phyloP scores from a whole-genome alignment of 2,797 vertebrate species.

The Falco concolor region DNA sequence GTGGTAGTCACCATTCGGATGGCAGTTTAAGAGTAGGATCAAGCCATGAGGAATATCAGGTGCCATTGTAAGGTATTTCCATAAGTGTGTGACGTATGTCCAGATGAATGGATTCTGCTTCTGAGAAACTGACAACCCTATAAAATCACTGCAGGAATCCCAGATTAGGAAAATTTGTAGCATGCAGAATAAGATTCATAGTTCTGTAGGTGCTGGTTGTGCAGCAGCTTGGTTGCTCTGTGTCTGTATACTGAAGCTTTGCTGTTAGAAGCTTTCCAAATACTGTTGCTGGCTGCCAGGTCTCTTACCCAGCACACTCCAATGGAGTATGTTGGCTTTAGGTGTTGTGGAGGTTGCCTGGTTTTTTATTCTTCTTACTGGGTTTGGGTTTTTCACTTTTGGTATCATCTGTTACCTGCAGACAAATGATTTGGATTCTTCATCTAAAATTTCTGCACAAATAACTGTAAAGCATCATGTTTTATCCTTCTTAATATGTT shows the following conservation, averaged over 20 bases:
- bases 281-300: background rate
- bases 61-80: background rate
- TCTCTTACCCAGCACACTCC: background rate
- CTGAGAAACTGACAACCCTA: background rate
- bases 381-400: background rate
- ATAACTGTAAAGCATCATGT: background rate
- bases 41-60: background rate
- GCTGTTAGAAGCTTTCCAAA: background rate
- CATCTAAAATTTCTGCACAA: background rate
- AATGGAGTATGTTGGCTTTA: background rate
- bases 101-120: background rate
- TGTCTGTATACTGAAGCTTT: background rate
- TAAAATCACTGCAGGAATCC: background rate
- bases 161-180: background rate
- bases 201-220: background rate
- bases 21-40: background rate
- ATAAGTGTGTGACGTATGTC: background rate
- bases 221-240: background rate
- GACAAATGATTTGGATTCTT: background rate
- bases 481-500: background rate
- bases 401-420: background rate
- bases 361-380: background rate
- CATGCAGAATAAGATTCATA: rapidly evolving
- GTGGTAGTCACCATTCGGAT: background rate
- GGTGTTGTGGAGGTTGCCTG: background rate